Evolutionary conservation across 2,113 vertebrate genomes (phyloP).

Genomic region (Holacanthus passer): DNA sequence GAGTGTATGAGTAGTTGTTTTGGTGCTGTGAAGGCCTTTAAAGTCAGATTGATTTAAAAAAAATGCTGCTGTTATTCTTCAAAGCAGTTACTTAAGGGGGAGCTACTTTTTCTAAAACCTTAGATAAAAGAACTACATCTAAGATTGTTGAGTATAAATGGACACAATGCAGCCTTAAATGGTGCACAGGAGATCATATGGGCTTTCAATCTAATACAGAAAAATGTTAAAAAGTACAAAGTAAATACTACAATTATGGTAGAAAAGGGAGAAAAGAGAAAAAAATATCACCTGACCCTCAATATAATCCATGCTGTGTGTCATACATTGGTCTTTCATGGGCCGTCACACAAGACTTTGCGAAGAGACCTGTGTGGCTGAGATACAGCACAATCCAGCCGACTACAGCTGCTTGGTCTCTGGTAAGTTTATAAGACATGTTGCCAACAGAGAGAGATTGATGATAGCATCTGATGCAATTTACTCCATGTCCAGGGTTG

Average conservation of each 20-base stretch:
- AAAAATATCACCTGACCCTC: neutral
- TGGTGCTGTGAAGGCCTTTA: constrained; percentile 33
- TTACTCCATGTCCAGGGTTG: constrained; percentile 72
- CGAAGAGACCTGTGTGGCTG: constrained; percentile 61
- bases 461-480: constrained; percentile 82
- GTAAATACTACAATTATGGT: neutral
- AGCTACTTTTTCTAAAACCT: constrained; percentile 13
- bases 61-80: constrained; percentile 29
- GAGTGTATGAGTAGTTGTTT: constrained; percentile 47
- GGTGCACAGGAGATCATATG: constrained; percentile 10
- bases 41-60: constrained; percentile 42
- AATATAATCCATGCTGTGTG: neutral
- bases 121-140: constrained; percentile 21
- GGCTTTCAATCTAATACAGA: neutral
- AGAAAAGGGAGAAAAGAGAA: neutral
- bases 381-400: constrained; percentile 66
- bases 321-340: constrained; percentile 50
- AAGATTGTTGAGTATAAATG: neutral
- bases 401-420: constrained; percentile 53
- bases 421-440: constrained; percentile 64
- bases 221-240: neutral
- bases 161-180: neutral
- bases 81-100: constrained; percentile 22
- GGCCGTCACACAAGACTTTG: constrained; percentile 48
- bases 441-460: constrained; percentile 75